Conservation (phyloP, 1,140 invertebrate genomes). For the Listronotus bonariensis region DNA sequence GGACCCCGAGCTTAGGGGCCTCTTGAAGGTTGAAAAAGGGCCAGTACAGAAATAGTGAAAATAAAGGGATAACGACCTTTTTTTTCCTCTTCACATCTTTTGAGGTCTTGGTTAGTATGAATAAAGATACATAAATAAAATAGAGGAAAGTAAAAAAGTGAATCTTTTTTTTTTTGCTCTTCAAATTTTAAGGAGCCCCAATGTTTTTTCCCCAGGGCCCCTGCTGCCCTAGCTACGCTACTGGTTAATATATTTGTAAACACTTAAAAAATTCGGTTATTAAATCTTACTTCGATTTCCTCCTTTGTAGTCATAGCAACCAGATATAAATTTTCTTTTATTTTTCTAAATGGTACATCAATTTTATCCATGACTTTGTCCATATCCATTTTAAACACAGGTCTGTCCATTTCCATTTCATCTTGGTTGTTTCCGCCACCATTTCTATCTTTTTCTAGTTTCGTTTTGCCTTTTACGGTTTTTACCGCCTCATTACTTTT, state of each 20-base stretch:
- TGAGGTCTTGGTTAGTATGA: no score
- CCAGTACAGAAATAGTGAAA: no score
- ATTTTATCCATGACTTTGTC: constrained; percentile 16
- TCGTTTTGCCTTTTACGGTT: not conserved
- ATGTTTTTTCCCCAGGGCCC: not conserved
- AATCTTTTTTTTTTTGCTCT: not conserved
- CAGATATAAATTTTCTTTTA: constrained; percentile 13
- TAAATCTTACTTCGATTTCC: constrained; percentile 16
- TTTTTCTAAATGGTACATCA: constrained; percentile 8
- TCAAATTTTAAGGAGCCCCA: not conserved
- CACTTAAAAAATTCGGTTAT: no score
- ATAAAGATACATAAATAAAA: no score
- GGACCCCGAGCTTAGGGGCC: no score
- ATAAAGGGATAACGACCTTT: no score
- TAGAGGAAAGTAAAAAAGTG: no score
- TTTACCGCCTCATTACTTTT: not conserved
- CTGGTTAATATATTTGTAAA: not conserved
- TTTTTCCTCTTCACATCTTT: no score
- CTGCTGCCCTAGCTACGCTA: no score
- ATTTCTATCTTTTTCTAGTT: not conserved
- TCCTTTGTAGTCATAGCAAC: constrained; percentile 19
- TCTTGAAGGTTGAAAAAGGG: no score
- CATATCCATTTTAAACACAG: constrained; percentile 9
- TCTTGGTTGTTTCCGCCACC: not conserved
- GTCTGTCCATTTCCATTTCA: not conserved